Conservation (phyloP, 2,113 vertebrate species). For the Gorsachius goisagi region DNA sequence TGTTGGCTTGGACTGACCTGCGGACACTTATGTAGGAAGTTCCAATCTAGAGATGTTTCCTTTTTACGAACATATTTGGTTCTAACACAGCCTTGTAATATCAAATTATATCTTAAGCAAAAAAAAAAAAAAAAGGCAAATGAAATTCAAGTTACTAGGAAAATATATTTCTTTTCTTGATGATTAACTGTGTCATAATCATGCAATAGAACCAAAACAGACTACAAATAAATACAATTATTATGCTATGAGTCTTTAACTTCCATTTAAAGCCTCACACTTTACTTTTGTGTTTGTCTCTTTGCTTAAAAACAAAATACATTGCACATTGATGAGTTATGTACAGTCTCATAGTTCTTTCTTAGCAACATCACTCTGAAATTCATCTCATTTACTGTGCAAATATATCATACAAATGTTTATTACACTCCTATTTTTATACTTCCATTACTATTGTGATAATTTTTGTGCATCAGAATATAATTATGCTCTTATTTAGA, state of each 20-base stretch:
- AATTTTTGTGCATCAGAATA: conserved; percentile 28
- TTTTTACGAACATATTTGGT: not conserved
- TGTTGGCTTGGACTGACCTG: not conserved
- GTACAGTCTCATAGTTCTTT: not conserved
- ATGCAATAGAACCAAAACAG: not conserved
- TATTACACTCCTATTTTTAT: not conserved
- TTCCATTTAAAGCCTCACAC: not conserved
- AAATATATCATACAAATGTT: not conserved
- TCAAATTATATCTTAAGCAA: not conserved
- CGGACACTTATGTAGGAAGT: not conserved
- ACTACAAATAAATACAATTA: not conserved
- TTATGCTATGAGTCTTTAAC: not conserved
- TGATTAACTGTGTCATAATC: not conserved
- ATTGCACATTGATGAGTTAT: not conserved
- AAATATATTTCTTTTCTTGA: not conserved
- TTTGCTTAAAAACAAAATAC: not conserved
- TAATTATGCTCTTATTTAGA: conserved; percentile 38
- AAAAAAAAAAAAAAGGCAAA: not conserved
- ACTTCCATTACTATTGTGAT: conserved; percentile 1
- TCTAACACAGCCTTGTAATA: not conserved
- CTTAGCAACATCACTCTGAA: not conserved
- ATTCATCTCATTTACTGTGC: not conserved
- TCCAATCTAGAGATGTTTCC: not conserved
- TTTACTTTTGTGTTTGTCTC: not conserved
- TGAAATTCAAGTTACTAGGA: not conserved